Base-by-base conservation (phyloP, 1,140 invertebrate species). In the Solenopsis fugax region DNA sequence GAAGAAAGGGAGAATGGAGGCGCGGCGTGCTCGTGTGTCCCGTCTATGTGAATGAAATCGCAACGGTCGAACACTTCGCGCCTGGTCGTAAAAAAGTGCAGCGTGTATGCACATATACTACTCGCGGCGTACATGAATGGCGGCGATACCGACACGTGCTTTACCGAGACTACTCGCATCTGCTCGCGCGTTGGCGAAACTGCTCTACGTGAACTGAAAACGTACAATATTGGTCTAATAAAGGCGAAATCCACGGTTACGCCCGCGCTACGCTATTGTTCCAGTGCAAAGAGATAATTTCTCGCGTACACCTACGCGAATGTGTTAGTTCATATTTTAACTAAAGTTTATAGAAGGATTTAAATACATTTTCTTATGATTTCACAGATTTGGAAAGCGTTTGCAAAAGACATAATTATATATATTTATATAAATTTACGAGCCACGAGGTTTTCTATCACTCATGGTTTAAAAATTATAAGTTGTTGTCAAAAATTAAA, bases 31-130 rank as follows among this genome's bases (percentile, higher is more conserved):
- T 37, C 29, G 34, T 62, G 56, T 29, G 13, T 41, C 60, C 5
- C n/a, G 34, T 71, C 18, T 29, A 29, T 73, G 64, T 82, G 85
- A 84, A 87, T 84, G 86, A 73, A 60, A 71, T 50, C 77, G 86
- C 67, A 67, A 73, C 60, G 56, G 65, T 52, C 29, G 77, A 52
- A 65, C 82, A 85, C 75, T 85, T 78, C n/a, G 60, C 82, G 73
- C 37, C 37, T 21, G 56, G 5, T 87, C 77, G 60, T 84, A 81
- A 87, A 73, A 84, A 84, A 84, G 67, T 54, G 37, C 56, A 73
- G 48, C 45, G 34, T 45, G 37, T 71, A 81, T 81, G 73, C 41
- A 72, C 41, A 58, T 65, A 81, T 58, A 54, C 34, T 60, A 56
- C 34, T 58, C 60, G 16, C 4, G 52, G 24, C 41, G 45, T 72